Base-by-base conservation (phyloP, 2,113 vertebrate species). In the Rafetus swinhoei region DNA sequence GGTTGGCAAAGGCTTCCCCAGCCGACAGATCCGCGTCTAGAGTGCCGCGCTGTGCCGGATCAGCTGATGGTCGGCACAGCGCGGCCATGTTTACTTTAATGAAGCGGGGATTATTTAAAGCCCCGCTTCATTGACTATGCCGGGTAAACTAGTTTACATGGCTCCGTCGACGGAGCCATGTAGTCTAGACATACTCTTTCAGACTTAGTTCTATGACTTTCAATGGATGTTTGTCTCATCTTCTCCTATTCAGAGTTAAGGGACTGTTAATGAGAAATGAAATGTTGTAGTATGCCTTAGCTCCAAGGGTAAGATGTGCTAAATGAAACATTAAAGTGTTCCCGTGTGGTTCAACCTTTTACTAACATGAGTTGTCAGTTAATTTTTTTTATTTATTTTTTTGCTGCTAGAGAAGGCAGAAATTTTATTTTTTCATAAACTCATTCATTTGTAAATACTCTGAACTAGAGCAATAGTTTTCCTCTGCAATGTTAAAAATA, bases 401-500 rank as follows among this genome's bases (percentile, higher is more conserved):
- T 53, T 53, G 7, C 7, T 54, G 4, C 39, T 91, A 54, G 81
- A 74, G 88, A 97, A 94, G 84, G 54, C 85, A 91, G 87, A 94
- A 35, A 90, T 82, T 45, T 95, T 45, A 83, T 93, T 94, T 94
- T 90, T 77, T 74, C 32, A 74, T 69, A 93, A 95, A 88, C 76
- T 85, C 86, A 92, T 93, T 90, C 95, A 94, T 82, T 94, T 97
- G 94, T 97, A 93, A 96, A 94, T 94, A 81, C 84, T 91, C 92
- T 35, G 59, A 97, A 94, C 82, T 80, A 85, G 90, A 96, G 79
- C 91, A 80, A 14, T 85, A 35, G 24, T 65, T 95, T 95, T 94
- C 92, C 92, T 81, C 74, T 93, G 81, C 80, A 72, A 79, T 92
- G 87, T 93, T 97, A 96, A 97, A 97, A 97, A 95, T 94, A 97